Evolutionary conservation across 2,888 invertebrate species (phyloP), one percentile per base, ranked within the genome.

Genomic region (Temnothorax ravouxi): DNA sequence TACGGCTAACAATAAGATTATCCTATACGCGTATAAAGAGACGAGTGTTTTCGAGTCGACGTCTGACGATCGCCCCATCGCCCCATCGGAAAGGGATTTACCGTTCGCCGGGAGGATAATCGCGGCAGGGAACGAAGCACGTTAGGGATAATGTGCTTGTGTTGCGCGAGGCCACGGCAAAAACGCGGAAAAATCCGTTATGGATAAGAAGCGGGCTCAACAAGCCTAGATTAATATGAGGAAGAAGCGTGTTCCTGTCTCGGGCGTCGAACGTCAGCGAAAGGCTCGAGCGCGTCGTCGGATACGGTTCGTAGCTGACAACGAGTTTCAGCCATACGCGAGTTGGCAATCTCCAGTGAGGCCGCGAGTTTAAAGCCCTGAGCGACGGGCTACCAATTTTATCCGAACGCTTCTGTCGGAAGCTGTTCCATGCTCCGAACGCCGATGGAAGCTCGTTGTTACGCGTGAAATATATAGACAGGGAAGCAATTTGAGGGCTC

Each of bases 171-270:
- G 76, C 50, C 62, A 72, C 76, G 38, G 84, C 81, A 89, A 89
- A 88, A 89, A 89, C 54, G 29, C 47, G 83, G 71, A 89, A 88
- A 89, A 87, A 87, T 86, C 80, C 86, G 81, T 86, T 83, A 81
- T 83, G 89, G 76, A 85, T 84, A 86, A 85, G 89, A 89, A 89
- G 86, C 87, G 72, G 74, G 74, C 72, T 79, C 79, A 79, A 79
- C 79, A 72, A 79, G 79, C 79, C 47, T 74, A 87, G 85, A 89
- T 89, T 89, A 88, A 89, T 88, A 84, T 86, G 88, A 86, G 84
- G 82, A 87, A 87, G 87, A 87, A 87, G 83, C 82, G 86, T 79
- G 83, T 79, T 83, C 79, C 83, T 69, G 83, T 79, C 83, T 80
- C 67, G 80, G 61, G 56, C 79, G 79, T 83, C 79, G 67, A 83